Evolutionary conservation across 2,888 invertebrate genomes (phyloP).

Genomic region (Pycnomerus fuliginosus): DNA sequence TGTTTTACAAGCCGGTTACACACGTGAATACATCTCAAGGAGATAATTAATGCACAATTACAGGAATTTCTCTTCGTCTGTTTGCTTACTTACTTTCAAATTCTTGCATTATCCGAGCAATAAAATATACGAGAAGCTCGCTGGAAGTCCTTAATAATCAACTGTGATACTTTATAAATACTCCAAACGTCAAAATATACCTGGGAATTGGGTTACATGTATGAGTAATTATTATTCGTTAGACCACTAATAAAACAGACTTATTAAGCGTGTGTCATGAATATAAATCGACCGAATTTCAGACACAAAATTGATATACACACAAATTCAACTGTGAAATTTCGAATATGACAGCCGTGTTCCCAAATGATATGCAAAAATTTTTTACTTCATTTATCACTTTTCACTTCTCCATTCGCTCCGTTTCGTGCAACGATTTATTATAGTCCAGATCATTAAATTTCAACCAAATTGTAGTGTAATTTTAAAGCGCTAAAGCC

Average conservation of each 20-base stretch:
- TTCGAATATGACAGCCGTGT: no score
- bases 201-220: slow-evolving; percentile 12
- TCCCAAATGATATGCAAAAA: no score
- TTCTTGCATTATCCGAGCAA: slow-evolving; percentile 3
- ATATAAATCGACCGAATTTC: slow-evolving; percentile 2
- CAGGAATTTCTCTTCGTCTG: slow-evolving; percentile 2
- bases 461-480: no score
- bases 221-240: slow-evolving; percentile 4
- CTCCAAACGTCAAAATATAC: background rate
- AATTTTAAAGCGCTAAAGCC: no score
- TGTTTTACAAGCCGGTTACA: slow-evolving; percentile 1
- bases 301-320: no score
- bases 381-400: no score
- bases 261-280: slow-evolving; percentile 2
- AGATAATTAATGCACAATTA: slow-evolving; percentile 5
- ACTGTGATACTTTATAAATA: slow-evolving; percentile 7
- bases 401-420: no score
- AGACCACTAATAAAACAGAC: slow-evolving; percentile 3
- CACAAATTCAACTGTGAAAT: no score
- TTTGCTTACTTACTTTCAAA: slow-evolving; percentile 9
- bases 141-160: slow-evolving; percentile 5
- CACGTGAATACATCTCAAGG: background rate
- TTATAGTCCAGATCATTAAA: no score
- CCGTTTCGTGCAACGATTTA: no score
- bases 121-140: slow-evolving; percentile 5